phyloP scores from a whole-genome alignment of 2,888 invertebrate genomes.

The Gortyna flavago region DNA sequence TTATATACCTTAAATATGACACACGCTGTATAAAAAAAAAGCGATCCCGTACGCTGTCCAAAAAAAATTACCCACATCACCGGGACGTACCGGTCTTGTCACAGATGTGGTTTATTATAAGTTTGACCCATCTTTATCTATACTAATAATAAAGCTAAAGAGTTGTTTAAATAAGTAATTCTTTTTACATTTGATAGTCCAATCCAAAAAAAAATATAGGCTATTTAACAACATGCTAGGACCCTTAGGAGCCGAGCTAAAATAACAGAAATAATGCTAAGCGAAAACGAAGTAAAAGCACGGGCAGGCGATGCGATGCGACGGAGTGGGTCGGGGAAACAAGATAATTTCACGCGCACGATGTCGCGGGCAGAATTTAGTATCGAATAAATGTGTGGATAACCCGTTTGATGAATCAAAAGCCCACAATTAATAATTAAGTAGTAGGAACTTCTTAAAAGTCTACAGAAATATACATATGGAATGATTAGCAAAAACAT shows the following conservation, averaged over 20 bases:
- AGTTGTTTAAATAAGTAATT: not conserved
- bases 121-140: constrained; percentile 3
- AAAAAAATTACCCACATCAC: not conserved
- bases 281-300: not conserved
- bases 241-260: not conserved
- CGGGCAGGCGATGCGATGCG: not conserved
- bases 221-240: not conserved
- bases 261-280: not conserved
- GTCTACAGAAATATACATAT: not conserved
- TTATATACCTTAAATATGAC: not conserved
- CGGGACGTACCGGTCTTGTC: not conserved
- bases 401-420: constrained; percentile 13
- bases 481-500: not conserved
- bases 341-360: not conserved
- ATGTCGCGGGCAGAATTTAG: too few relatives aligned
- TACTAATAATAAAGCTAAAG: not conserved
- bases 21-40: too few relatives aligned
- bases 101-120: constrained; percentile 10
- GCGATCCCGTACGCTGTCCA: fast-evolving
- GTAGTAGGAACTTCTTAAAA: not conserved
- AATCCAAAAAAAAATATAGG: too few relatives aligned
- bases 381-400: not conserved
- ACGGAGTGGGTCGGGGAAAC: not conserved
- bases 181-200: not conserved
- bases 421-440: not conserved